Evolutionary conservation across 2,888 invertebrate species (phyloP).

Genomic region (Noctua janthe): DNA sequence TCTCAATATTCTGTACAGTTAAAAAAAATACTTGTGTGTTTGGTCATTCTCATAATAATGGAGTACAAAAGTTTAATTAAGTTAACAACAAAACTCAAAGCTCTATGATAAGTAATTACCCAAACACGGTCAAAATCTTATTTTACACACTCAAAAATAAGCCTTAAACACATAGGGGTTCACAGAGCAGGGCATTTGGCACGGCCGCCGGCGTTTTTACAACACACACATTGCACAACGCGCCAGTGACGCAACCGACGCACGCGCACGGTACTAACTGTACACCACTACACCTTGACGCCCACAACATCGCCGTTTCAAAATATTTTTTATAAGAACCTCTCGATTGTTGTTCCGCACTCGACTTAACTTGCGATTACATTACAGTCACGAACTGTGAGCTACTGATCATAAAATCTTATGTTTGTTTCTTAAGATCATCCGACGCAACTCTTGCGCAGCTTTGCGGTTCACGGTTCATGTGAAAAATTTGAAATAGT

Average conservation of each 20-base stretch:
- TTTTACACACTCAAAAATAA: conserved; percentile 16
- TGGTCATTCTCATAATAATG: conserved; percentile 6
- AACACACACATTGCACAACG: conserved; percentile 69
- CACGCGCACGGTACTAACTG: conserved; percentile 64
- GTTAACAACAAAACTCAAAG: conserved; percentile 1
- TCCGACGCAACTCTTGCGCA: conserved; percentile 55
- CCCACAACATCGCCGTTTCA: conserved; percentile 69
- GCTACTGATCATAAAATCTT: conserved; percentile 56
- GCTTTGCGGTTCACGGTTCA: conserved; percentile 10
- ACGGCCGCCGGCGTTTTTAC: conserved; percentile 64
- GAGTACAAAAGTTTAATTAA: not conserved
- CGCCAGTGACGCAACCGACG: conserved; percentile 67
- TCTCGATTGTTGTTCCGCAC: conserved; percentile 67
- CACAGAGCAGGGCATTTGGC: conserved; percentile 52
- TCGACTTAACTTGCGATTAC: conserved; percentile 58
- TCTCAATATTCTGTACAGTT: conserved; percentile 1
- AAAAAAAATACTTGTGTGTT: not conserved
- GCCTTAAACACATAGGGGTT: conserved; percentile 32
- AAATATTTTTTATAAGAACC: conserved; percentile 66
- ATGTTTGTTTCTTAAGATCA: conserved; percentile 59
- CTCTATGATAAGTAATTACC: conserved; percentile 12
- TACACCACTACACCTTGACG: conserved; percentile 72
- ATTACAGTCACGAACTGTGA: conserved; percentile 53
- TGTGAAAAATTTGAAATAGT: conserved; percentile 17
- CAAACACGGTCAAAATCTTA: not conserved